Evolutionary conservation across 1,140 invertebrate genomes (phyloP), one percentile per base, ranked within the genome.

Genomic region (Aphaenogaster floridana): DNA sequence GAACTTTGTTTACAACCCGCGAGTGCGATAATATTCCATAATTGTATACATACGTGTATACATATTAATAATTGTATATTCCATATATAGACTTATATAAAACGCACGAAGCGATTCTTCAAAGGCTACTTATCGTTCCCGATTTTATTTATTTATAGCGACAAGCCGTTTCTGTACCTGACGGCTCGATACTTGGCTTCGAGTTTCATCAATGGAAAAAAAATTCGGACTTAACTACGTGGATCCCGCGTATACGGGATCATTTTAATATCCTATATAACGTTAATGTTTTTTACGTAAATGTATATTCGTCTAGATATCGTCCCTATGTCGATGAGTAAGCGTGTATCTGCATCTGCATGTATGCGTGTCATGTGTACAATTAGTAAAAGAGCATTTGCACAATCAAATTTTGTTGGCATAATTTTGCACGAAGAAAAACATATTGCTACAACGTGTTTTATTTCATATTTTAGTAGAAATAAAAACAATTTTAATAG

Each of bases 31-130:
- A 88, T 76, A 80, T 45, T 54, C 86, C 72, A 80, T 88, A 88
- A 90, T 57, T 76, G 72, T 89, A 91, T 66, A 74, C 72, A 66
- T 90, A 88, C 83, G 64, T 83, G 84, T 90, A 90, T 81, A 88
- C 71, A 57, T 90, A 78, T 85, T 52, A 80, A 81, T 81, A 77
- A 86, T 84, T 88, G 76, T 90, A 86, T 91, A 86, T 91, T 89
- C 61, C 50, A 72, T 87, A 88, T 91, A 90, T 90, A 90, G 80
- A 91, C 86, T 91, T 89, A 92, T 92, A 92, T 91, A 93, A 93
- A 92, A 92, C 86, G 91, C 92, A 90, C 80, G 80, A 92, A 92
- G 91, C 89, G 77, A 39, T 52, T 79, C 68, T 63, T 71, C 86
- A 76, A 89, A 91, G 87, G 85, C 87, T 93, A 87, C 78, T 79